These are phyloP conservation scores for Synchiropus splendidus DNA, from an alignment of 2,113 vertebrate species.

Conservation along the genomic window DNA sequence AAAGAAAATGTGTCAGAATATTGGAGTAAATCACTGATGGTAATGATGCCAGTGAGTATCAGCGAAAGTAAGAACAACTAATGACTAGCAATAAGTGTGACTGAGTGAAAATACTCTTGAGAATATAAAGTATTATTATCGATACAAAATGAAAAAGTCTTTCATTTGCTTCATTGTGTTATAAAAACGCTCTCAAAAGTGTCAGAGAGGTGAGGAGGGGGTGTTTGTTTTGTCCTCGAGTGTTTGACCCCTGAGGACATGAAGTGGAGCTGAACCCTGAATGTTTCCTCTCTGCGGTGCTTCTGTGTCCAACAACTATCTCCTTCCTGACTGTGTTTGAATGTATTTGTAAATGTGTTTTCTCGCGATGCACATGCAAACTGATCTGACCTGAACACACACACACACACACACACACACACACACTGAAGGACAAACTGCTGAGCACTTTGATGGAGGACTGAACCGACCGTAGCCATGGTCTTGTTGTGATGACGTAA, in stretches of 20 bases:
- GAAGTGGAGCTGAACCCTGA: too few species aligned
- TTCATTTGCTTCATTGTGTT: too few species aligned
- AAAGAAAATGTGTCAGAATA: too few species aligned
- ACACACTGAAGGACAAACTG: constrained; percentile 26
- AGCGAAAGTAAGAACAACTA: too few species aligned
- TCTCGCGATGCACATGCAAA: constrained; percentile 11
- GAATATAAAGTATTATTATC: too few species aligned
- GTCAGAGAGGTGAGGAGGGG: too few species aligned
- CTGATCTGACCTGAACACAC: neutral
- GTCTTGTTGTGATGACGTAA: neutral
- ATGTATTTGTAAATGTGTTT: constrained; percentile 62
- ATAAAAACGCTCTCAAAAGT: too few species aligned
- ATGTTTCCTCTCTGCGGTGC: constrained; percentile 52
- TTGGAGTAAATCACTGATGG: too few species aligned
- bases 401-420: constrained; percentile 3
- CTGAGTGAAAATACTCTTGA: too few species aligned
- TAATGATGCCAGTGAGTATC: too few species aligned
- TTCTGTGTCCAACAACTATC: constrained; percentile 53
- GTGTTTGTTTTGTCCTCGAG: constrained; percentile 2
- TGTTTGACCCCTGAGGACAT: constrained; percentile 46
- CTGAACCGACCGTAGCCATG: neutral
- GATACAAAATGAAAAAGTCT: too few species aligned
- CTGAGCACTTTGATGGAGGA: neutral
- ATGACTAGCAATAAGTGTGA: too few species aligned
- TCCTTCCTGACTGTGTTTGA: constrained; percentile 58